Evolutionary conservation across 2,113 vertebrate genomes (phyloP).

Genomic region (Otus sunia): DNA sequence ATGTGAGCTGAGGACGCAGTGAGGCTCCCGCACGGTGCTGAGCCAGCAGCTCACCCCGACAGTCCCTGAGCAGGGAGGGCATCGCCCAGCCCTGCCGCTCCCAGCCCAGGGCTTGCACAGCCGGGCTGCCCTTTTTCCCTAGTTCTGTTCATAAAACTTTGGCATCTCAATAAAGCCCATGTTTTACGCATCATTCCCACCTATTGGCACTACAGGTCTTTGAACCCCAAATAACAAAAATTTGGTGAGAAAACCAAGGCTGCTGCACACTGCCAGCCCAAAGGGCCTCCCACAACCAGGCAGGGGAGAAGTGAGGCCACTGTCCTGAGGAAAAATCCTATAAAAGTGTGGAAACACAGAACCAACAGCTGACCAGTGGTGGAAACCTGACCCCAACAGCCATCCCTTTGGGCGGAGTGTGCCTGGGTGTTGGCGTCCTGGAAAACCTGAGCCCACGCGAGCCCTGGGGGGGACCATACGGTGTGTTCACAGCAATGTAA

Average conservation of each 20-base stretch:
- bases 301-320: neutral
- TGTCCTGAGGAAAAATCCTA: neutral
- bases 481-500: too few relatives aligned
- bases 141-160: neutral
- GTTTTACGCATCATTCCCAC: neutral
- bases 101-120: neutral
- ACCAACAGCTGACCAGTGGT: neutral
- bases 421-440: neutral
- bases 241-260: neutral
- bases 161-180: too few relatives aligned
- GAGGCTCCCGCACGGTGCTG: neutral
- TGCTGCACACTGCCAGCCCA: neutral
- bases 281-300: neutral
- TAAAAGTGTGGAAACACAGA: neutral
- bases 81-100: neutral
- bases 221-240: neutral
- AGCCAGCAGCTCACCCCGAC: neutral
- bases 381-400: neutral
- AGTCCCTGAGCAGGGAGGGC: neutral
- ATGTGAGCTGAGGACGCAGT: too few relatives aligned
- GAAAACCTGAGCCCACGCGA: neutral
- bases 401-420: too few relatives aligned
- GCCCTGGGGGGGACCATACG: neutral
- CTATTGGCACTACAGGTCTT: neutral
- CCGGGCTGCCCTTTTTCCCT: too few relatives aligned